phyloP scores from a whole-genome alignment of 1,140 invertebrate genomes.

The Papilio polyxenes region DNA sequence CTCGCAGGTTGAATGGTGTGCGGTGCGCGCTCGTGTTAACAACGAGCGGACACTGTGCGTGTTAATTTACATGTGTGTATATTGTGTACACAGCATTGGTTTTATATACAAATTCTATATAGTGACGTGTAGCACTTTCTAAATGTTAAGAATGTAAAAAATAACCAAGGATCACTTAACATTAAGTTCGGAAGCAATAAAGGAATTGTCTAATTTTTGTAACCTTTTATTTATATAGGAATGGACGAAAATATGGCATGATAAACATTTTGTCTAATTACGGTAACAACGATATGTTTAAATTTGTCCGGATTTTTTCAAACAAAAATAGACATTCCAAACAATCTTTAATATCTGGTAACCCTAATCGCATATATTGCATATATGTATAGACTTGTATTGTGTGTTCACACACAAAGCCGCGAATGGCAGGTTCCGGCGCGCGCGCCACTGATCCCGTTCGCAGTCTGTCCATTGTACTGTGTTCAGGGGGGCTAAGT shows the following conservation, averaged over 20 bases:
- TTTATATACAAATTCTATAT: background rate
- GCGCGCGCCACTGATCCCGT: constrained; percentile 3
- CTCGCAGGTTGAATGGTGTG: constrained; percentile 47
- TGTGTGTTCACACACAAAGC: constrained; percentile 27
- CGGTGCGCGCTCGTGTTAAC: constrained; percentile 38
- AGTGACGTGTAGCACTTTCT: no score
- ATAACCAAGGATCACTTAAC: no score
- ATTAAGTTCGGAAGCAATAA: no score
- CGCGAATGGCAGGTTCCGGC: constrained; percentile 28
- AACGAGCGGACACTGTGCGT: constrained; percentile 34
- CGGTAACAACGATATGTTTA: no score
- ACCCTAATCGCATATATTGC: constrained; percentile 30
- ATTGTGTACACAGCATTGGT: background rate
- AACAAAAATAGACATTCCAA: background rate
- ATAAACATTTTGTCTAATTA: no score
- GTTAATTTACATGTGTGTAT: background rate
- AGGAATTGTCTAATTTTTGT: no score
- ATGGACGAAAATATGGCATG: no score
- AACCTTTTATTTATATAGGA: no score
- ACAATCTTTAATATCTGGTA: constrained; percentile 22
- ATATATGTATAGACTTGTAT: constrained; percentile 14
- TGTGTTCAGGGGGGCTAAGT: background rate
- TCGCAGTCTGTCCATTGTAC: constrained; percentile 29
- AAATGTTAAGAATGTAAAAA: no score
- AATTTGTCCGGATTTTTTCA: no score